These are phyloP conservation scores for Euschistus heros DNA, from an alignment of 1,140 invertebrate genomes.

Conservation along the genomic window DNA sequence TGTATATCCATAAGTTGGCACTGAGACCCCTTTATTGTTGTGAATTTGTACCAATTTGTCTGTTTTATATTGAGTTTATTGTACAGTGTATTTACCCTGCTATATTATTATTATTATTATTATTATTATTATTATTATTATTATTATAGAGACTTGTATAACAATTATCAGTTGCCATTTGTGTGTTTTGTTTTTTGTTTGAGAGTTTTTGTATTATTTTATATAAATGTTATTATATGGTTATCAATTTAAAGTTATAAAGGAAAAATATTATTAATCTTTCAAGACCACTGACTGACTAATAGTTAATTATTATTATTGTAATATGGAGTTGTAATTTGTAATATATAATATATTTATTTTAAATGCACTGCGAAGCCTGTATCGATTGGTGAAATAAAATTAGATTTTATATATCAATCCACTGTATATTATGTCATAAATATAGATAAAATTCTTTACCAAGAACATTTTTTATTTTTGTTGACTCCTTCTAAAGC, in stretches of 20 bases:
- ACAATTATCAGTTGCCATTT: conserved; percentile 10
- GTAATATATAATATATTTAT: conserved; percentile 16
- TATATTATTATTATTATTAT: too few species aligned
- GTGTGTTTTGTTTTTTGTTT: conserved; percentile 16
- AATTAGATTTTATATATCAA: conserved; percentile 16
- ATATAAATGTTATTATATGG: conserved; percentile 15
- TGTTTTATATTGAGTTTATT: conserved; percentile 1
- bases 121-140: too few species aligned
- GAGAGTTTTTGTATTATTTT: conserved; percentile 13
- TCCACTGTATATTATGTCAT: conserved; percentile 28
- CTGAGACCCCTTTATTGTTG: not conserved
- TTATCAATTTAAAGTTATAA: conserved; percentile 7
- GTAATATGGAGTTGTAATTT: conserved; percentile 11
- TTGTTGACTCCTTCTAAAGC: too few species aligned
- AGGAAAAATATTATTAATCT: conserved; percentile 5
- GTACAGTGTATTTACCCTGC: not conserved
- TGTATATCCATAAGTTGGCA: not conserved
- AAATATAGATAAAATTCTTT: conserved; percentile 8
- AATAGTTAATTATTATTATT: conserved; percentile 17
- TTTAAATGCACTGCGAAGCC: conserved; percentile 16
- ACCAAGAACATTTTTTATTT: not conserved
- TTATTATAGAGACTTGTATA: not conserved
- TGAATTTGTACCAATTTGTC: conserved; percentile 2
- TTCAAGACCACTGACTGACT: conserved; percentile 15
- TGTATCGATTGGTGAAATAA: conserved; percentile 5